Percentiles rank a stretch among this genome's conserved stretches.
These are phyloP conservation scores for Karalla daura DNA, from an alignment of 2,797 vertebrate species.

Conservation along the genomic window DNA sequence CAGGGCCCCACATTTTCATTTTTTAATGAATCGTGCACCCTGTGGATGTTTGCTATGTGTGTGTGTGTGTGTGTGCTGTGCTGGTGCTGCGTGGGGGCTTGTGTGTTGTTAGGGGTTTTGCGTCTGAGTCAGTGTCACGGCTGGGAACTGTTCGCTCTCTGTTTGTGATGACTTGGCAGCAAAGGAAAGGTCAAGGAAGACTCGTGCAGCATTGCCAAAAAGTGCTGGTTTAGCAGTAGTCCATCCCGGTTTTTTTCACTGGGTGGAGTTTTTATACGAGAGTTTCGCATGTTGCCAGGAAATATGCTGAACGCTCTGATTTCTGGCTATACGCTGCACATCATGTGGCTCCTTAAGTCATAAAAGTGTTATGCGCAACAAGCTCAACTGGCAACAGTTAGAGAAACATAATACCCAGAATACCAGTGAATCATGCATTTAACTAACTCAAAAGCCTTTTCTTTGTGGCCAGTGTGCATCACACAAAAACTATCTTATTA, in stretches of 20 bases:
- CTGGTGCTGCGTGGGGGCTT: conserved; percentile 27
- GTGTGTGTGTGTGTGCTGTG: conserved; percentile 35
- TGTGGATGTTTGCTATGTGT: conserved; percentile 47
- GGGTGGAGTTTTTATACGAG: conserved; percentile 17
- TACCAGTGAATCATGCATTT: conserved; percentile 15
- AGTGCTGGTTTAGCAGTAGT: conserved; percentile 55
- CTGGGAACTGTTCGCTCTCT: conserved; percentile 61
- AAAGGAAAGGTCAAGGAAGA: conserved; percentile 72
- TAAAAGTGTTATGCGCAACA: conserved; percentile 17
- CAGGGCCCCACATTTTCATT: conserved; percentile 47
- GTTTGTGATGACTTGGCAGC: conserved; percentile 76
- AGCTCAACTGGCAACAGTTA: conserved; percentile 17
- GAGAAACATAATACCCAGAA: conserved; percentile 18
- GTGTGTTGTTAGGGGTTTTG: conserved; percentile 50
- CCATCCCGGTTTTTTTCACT: conserved; percentile 38
- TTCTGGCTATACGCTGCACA: conserved; percentile 15
- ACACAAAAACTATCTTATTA: not conserved
- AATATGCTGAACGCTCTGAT: conserved; percentile 45
- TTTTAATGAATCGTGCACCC: conserved; percentile 62
- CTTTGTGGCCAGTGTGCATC: conserved; percentile 18
- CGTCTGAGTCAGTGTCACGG: conserved; percentile 58
- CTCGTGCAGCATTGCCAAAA: conserved; percentile 65
- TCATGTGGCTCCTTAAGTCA: conserved; percentile 23
- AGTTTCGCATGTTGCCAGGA: conserved; percentile 41
- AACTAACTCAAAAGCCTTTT: conserved; percentile 1